Evolutionary conservation across 1,140 invertebrate species (phyloP), one percentile per base, ranked within the genome.

Genomic region (Drosophila saltans): DNA sequence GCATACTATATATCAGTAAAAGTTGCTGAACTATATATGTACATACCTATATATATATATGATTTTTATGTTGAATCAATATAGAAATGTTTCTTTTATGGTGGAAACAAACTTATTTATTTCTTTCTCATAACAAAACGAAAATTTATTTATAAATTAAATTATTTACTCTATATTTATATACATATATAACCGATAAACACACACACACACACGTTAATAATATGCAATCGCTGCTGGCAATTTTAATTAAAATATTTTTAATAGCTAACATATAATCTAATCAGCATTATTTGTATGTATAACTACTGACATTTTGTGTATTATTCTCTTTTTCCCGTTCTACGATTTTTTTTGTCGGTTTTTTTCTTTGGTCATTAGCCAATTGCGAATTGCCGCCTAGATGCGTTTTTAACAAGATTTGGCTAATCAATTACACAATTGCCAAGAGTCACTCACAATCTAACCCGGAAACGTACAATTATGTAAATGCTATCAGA

Each of bases 191-290:
- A 16, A 16, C 16, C 0, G 16, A 16, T 16, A 16, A 16, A 45
- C 16, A 71, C 62, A 58, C 62, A 43, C 61, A 26, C 57, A 65
- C 55, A 58, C 48, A 52, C 8, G 72, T 66, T 3, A 24, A 52
- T 26, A 24, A 24, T 52, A 52, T 52, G 24, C 21, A 52, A 52
- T 52, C 45, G 45, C 21, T 52, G 45, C 45, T 52, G 45, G 45
- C 45, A 52, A 26, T 16, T 24, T 48, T 6, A 48, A 48, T 21
- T 24, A 4, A 52, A 26, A 2, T 1, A 26, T 52, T 52, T 21
- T 26, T 52, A 6, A 36, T 26, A 9, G 21, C 39, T 52, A 9
- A 36, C n/a, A 26, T 52, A 10, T 52, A 24, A 40, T 40, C 9
- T 40, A 40, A 36, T 36, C 33, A 36, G 33, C 33, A 36, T 36